These are phyloP conservation scores for Aphaenogaster ashmeadi DNA, from an alignment of 1,140 invertebrate genomes.

Conservation along the genomic window DNA sequence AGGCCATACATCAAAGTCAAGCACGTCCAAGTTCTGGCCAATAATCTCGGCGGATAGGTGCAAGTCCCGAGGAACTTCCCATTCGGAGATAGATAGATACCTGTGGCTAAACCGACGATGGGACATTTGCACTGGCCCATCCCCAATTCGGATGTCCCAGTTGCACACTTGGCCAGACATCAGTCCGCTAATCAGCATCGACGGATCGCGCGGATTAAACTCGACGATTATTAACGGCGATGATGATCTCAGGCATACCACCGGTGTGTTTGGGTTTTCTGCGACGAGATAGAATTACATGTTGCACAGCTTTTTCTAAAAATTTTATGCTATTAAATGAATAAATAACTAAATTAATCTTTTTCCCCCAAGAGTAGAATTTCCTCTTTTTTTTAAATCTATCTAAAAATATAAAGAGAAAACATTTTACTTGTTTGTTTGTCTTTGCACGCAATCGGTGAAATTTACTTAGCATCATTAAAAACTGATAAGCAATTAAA, in stretches of 20 bases:
- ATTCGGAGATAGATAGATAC: constrained; percentile 64
- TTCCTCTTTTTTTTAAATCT: neutral
- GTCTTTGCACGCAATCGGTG: neutral
- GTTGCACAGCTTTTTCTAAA: constrained; percentile 1
- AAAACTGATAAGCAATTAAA: neutral
- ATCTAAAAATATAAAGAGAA: neutral
- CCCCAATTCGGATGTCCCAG: constrained; percentile 93
- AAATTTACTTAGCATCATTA: neutral
- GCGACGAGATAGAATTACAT: constrained; percentile 37
- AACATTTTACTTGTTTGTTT: neutral
- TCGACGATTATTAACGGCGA: constrained; percentile 93
- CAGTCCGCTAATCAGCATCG: constrained; percentile 95
- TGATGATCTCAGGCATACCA: constrained; percentile 91
- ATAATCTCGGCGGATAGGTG: constrained; percentile 63
- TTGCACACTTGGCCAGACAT: constrained; percentile 95
- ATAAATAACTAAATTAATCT: neutral
- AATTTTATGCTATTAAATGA: neutral
- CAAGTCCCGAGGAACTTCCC: constrained; percentile 57
- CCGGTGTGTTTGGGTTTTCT: constrained; percentile 96
- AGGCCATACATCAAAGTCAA: constrained; percentile 59
- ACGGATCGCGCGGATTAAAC: constrained; percentile 96
- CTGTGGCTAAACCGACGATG: constrained; percentile 79
- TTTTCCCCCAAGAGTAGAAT: neutral
- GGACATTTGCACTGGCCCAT: constrained; percentile 88
- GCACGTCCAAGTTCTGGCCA: constrained; percentile 54